These are phyloP conservation scores for Pararge aegeria DNA, from an alignment of 1,140 invertebrate genomes.

Conservation along the genomic window DNA sequence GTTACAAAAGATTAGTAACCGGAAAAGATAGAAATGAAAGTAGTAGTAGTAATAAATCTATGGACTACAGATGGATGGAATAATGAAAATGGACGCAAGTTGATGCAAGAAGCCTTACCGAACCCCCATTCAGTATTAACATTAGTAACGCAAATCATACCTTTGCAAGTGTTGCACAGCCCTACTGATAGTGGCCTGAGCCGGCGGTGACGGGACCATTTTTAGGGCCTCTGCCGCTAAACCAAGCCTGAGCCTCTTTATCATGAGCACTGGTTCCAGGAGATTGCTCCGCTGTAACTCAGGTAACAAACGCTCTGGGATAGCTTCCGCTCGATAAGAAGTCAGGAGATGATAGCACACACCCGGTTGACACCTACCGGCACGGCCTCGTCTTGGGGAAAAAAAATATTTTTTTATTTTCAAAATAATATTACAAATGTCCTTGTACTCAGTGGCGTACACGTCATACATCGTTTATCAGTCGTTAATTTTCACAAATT, in stretches of 20 bases:
- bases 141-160: constrained; percentile 51
- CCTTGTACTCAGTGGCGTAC: no score
- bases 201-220: constrained; percentile 86
- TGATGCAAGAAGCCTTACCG: no score
- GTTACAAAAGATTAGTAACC: no score
- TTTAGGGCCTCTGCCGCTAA: constrained; percentile 83
- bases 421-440: no score
- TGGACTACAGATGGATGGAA: no score
- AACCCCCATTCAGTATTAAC: no score
- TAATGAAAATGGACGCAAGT: no score
- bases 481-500: no score
- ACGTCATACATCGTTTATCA: no score
- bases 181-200: constrained; percentile 81
- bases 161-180: constrained; percentile 81
- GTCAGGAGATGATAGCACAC: constrained; percentile 90
- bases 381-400: constrained; percentile 82
- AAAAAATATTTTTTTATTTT: not conserved
- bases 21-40: no score
- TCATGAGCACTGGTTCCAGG: constrained; percentile 83
- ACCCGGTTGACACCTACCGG: constrained; percentile 87
- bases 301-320: constrained; percentile 80
- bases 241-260: constrained; percentile 86
- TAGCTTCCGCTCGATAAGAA: constrained; percentile 56
- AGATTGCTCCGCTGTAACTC: constrained; percentile 83
- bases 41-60: no score